A percentile compares a stretch with the other conserved stretches of the same genome.
Evolutionary conservation across 2,113 vertebrate species (phyloP).

Genomic region (Recurvirostra avosetta): DNA sequence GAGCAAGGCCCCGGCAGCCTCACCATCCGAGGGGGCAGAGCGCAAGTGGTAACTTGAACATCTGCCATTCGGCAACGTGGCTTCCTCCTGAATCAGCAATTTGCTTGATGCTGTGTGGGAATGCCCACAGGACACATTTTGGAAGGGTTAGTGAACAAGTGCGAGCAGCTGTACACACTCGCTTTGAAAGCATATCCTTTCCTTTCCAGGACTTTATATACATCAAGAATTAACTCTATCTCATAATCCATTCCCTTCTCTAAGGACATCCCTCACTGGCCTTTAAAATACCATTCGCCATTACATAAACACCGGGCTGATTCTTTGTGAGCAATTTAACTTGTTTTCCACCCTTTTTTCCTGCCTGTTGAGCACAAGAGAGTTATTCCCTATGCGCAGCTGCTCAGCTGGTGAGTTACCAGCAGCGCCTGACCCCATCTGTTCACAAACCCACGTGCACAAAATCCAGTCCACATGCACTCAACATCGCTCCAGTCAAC

Average conservation of each 20-base stretch:
- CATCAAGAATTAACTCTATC: background rate
- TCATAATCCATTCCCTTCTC: background rate
- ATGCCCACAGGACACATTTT: background rate
- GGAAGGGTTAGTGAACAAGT: constrained; percentile 4
- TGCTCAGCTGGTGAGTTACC: background rate
- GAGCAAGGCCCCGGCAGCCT: background rate
- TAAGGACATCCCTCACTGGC: background rate
- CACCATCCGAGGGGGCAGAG: background rate
- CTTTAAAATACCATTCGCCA: background rate
- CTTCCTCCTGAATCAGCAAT: background rate
- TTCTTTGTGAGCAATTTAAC: background rate
- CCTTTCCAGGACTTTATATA: background rate
- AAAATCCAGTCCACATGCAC: background rate
- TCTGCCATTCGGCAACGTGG: background rate
- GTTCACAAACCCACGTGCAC: background rate
- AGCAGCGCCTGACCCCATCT: background rate
- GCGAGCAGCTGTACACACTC: background rate
- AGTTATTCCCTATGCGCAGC: background rate
- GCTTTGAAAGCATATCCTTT: background rate
- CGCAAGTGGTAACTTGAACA: background rate
- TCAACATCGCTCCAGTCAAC: background rate
- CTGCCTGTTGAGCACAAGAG: background rate
- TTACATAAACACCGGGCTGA: background rate
- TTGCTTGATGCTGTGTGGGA: background rate
- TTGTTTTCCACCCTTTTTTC: background rate